Conservation (phyloP, 2,113 vertebrate species). For the Neotoma lepida region DNA sequence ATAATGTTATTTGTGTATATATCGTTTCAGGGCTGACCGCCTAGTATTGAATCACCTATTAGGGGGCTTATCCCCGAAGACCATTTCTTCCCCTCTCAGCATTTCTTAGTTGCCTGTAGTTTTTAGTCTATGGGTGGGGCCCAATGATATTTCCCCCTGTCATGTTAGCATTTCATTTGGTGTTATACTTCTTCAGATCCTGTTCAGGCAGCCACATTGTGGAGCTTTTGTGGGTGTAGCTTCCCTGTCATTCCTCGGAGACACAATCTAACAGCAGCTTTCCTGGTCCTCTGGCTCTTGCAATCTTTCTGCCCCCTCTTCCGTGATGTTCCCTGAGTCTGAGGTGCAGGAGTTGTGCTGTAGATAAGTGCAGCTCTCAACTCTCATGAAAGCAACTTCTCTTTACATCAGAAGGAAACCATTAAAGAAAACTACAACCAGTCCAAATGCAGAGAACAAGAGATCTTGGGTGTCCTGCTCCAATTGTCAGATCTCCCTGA, state of each 20-base stretch:
- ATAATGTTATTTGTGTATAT: neutral
- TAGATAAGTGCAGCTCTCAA: neutral
- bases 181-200: neutral
- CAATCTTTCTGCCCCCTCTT: neutral
- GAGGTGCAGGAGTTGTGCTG: neutral
- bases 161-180: too few species aligned
- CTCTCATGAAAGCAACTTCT: neutral
- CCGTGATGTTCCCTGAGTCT: neutral
- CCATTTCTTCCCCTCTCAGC: neutral
- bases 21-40: neutral
- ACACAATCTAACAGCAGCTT: neutral
- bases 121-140: neutral
- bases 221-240: neutral
- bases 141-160: neutral
- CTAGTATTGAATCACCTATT: neutral
- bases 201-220: neutral
- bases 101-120: neutral
- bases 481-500: neutral
- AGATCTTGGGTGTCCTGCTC: neutral
- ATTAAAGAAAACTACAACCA: too few species aligned
- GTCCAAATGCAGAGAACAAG: neutral
- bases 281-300: neutral
- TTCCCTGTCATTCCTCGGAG: neutral
- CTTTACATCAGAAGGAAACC: neutral
- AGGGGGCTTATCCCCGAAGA: neutral